A percentile compares a stretch with the other conserved stretches of the same genome.
These are phyloP conservation scores for Dioctria rufipes DNA, from an alignment of 2,888 invertebrate genomes.

Conservation along the genomic window DNA sequence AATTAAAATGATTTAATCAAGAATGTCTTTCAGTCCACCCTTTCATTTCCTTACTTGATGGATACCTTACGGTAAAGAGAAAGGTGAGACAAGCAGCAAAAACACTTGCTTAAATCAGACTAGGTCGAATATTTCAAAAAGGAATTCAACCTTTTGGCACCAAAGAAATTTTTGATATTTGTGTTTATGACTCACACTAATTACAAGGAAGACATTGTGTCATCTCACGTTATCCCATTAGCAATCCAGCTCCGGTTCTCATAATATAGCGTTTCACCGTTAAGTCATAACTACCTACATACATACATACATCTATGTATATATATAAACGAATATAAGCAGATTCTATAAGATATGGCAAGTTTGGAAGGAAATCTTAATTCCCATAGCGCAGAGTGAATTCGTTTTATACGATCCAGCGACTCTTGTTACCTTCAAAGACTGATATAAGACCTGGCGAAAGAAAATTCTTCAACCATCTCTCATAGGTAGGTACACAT, in stretches of 20 bases:
- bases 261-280: not conserved
- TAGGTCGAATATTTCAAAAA: not conserved
- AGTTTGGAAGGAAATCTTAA: conserved; percentile 47
- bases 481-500: not conserved
- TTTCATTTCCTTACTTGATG: not conserved
- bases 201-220: not conserved
- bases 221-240: not conserved
- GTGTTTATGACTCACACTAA: not conserved
- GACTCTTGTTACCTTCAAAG: conserved; percentile 1
- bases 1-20: not conserved
- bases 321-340: not conserved
- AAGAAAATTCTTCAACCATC: conserved; percentile 25
- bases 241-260: not conserved
- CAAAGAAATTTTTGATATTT: not conserved
- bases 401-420: conserved; percentile 37
- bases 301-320: too few species aligned
- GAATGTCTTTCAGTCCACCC: too few species aligned
- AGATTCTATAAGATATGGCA: conserved; percentile 21
- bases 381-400: conserved; percentile 24
- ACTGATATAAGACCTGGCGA: conserved; percentile 25
- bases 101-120: too few species aligned
- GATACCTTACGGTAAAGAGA: not conserved
- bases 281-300: not conserved
- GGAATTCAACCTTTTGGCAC: not conserved
- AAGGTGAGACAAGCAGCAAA: too few species aligned